Conservation (phyloP, 2,797 vertebrate genomes). For the Pyrocephalus nanus region DNA sequence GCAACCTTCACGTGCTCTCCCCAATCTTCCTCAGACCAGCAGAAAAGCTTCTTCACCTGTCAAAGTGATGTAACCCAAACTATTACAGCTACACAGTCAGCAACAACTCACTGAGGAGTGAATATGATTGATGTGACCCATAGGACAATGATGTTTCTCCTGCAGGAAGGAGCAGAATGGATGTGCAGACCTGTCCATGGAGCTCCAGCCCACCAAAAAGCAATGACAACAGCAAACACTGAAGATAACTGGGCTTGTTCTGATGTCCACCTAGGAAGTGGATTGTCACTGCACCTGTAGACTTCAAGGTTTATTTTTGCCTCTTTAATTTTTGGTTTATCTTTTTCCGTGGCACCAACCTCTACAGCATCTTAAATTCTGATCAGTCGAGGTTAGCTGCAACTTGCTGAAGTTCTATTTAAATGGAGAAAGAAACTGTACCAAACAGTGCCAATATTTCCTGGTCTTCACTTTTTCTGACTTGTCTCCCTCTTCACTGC, state of each 20-base stretch:
- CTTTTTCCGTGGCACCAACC: background rate
- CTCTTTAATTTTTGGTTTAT: background rate
- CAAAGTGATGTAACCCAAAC: background rate
- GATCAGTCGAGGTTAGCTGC: background rate
- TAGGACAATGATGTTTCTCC: background rate
- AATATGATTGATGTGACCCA: background rate
- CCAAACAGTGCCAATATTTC: background rate
- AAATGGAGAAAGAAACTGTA: background rate
- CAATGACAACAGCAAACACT: background rate
- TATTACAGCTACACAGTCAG: background rate
- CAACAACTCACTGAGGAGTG: rapidly evolving
- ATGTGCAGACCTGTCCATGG: background rate
- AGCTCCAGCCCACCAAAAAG: background rate
- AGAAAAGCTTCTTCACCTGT: background rate
- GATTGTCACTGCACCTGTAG: background rate
- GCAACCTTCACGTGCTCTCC: background rate
- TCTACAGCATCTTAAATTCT: background rate
- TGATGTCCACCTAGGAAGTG: background rate
- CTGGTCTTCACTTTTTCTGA: background rate
- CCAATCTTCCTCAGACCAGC: background rate
- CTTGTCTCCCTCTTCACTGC: background rate
- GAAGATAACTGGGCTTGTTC: background rate
- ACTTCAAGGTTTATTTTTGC: background rate
- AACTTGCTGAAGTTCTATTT: background rate
- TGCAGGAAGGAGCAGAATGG: background rate